phyloP scores from a whole-genome alignment of 2,888 invertebrate genomes.

The Patella pellucida region DNA sequence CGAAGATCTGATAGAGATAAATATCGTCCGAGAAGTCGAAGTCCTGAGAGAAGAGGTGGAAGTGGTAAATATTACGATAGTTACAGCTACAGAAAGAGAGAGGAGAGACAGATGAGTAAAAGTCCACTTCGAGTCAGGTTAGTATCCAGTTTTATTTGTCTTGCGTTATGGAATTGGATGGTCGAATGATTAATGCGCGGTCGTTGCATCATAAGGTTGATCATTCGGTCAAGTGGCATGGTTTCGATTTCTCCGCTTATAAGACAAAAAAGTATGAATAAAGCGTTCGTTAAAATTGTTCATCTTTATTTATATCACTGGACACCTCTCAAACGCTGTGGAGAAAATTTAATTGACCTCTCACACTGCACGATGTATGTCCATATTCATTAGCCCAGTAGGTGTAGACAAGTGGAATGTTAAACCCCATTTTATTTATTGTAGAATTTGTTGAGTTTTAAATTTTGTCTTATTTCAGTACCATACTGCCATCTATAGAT shows the following conservation, averaged over 20 bases:
- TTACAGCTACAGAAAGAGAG: slow-evolving; percentile 43
- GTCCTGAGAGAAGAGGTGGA: slow-evolving; percentile 20
- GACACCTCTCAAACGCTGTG: slow-evolving; percentile 15
- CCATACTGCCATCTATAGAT: slow-evolving; percentile 58
- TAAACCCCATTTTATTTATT: too few species aligned
- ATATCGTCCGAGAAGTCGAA: slow-evolving; percentile 25
- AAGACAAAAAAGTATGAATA: neutral
- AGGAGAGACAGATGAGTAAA: slow-evolving; percentile 49
- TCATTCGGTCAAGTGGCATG: too few species aligned
- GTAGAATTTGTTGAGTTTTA: too few species aligned
- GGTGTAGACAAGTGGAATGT: too few species aligned
- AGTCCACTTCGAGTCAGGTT: slow-evolving; percentile 49
- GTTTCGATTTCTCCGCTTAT: too few species aligned
- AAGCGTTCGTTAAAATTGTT: neutral
- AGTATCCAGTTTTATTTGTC: neutral
- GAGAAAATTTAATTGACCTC: neutral
- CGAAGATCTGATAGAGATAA: slow-evolving; percentile 32
- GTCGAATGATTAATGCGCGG: too few species aligned
- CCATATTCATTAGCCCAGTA: too few species aligned
- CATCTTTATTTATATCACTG: slow-evolving; percentile 19
- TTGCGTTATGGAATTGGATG: too few species aligned
- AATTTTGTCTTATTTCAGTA: neutral
- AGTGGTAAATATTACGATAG: slow-evolving; percentile 37
- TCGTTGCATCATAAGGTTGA: too few species aligned
- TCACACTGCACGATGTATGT: too few species aligned